Conservation (phyloP, 2,113 vertebrate genomes). For the Podiceps cristatus region DNA sequence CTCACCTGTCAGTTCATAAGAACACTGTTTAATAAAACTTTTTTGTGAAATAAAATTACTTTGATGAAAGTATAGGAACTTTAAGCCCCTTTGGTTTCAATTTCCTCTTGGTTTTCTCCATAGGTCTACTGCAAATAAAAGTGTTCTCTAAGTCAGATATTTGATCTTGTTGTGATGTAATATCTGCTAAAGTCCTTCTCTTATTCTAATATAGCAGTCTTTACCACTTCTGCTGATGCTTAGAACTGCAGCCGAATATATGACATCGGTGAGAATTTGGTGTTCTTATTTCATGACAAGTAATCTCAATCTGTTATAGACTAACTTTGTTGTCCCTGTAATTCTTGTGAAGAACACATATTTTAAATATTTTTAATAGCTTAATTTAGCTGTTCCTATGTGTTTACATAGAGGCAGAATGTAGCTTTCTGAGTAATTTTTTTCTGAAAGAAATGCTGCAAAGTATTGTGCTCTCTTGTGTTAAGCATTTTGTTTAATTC, state of each 20-base stretch:
- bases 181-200: background rate
- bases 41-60: background rate
- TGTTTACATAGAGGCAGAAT: background rate
- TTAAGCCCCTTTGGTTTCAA: background rate
- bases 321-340: background rate
- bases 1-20: background rate
- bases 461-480: background rate
- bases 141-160: background rate
- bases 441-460: background rate
- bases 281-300: background rate
- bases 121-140: background rate
- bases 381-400: background rate
- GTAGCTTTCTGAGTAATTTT: background rate
- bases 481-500: background rate
- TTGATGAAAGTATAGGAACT: background rate
- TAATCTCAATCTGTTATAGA: background rate
- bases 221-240: background rate
- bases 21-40: background rate
- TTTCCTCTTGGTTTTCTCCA: background rate
- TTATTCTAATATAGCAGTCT: background rate
- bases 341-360: background rate
- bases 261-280: background rate
- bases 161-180: background rate
- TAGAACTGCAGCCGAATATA: background rate
- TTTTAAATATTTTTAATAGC: background rate